Base-by-base conservation (phyloP, 2,888 invertebrate genomes). In the Dermolepida albohirtum region DNA sequence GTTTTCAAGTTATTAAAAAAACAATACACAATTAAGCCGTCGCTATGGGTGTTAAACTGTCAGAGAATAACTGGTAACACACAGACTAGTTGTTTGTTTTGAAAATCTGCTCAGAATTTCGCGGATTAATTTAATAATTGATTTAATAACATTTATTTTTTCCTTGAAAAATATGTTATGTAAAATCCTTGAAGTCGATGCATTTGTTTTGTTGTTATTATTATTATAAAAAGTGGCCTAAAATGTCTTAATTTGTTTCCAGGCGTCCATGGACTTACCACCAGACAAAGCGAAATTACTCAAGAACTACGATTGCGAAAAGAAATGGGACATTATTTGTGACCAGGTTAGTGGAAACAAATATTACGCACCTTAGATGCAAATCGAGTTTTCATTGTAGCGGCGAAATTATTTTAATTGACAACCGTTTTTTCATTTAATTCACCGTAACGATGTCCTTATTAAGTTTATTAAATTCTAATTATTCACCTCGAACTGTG, bases 291-390 rank as follows among this genome's bases (percentile, higher is more conserved):
- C 97, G 78, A 97, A 98, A 86, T 89, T 98, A 43, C 87, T 97
- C 73, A 93, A 94, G 78, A 94, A 93, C 83, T 98, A 98, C 83
- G 97, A 98, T 85, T 92, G 95, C 84, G 96, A 97, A 83, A 98
- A 97, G 85, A 99, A 99, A 86, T 99, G 98, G 98, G 98, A 99
- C 85, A 94, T 99, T 84, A 97, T 99, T 85, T 97, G 97, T 88
- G 98, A 99, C 89, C 97, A 96, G 90, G 94, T 94, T 83, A 86
- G 87, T 81, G 49, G 22, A 34, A 34, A 49, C n/a, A n/a, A 49
- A 16, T 4, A 22, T 17, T 49, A 8, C 17, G 4, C n/a, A n/a
- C 16, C 14, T 1, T 14, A 44, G 6, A 7, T 44, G 14, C 2
- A 47, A 17, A 47, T 4, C 11, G 10, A 17, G 14, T 14, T 16